A percentile compares a stretch with the other conserved stretches of the same genome.
These are phyloP conservation scores for Elegia similella DNA, from an alignment of 2,888 invertebrate species.

Conservation along the genomic window DNA sequence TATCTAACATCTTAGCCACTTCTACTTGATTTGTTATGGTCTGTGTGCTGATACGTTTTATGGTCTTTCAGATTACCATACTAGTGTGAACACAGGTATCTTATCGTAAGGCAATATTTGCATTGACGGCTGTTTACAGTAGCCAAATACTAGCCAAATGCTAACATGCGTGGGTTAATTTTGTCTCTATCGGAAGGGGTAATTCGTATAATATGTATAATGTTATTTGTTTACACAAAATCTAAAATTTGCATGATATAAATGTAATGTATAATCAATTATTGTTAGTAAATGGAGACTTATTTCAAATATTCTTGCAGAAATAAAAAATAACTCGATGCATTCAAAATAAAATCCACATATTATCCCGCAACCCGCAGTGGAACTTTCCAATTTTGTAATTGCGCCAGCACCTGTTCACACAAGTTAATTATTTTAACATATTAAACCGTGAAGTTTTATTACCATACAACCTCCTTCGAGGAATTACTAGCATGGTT, in stretches of 20 bases:
- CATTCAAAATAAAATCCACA: too few species aligned
- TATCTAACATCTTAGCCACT: conserved; percentile 9
- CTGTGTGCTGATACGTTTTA: conserved; percentile 4
- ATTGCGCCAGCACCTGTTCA: neutral
- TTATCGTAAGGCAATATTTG: conserved; percentile 10
- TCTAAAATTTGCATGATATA: too few species aligned
- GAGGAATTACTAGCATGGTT: neutral
- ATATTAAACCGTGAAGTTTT: neutral
- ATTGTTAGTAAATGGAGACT: too few species aligned
- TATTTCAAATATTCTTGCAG: too few species aligned
- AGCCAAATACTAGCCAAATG: neutral
- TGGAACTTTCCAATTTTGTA: too few species aligned
- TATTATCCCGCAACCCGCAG: too few species aligned
- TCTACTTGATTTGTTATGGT: neutral
- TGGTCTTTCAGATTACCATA: conserved; percentile 12
- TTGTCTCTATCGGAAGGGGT: too few species aligned
- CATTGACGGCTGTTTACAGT: neutral
- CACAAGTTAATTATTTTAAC: neutral
- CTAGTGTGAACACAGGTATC: conserved; percentile 22
- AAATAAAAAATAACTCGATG: too few species aligned
- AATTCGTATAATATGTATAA: too few species aligned
- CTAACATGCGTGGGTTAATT: neutral
- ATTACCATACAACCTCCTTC: neutral
- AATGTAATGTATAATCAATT: too few species aligned
- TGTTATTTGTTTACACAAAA: too few species aligned